Conservation (phyloP, 2,888 invertebrate genomes). For the Odontomyia ornata region DNA sequence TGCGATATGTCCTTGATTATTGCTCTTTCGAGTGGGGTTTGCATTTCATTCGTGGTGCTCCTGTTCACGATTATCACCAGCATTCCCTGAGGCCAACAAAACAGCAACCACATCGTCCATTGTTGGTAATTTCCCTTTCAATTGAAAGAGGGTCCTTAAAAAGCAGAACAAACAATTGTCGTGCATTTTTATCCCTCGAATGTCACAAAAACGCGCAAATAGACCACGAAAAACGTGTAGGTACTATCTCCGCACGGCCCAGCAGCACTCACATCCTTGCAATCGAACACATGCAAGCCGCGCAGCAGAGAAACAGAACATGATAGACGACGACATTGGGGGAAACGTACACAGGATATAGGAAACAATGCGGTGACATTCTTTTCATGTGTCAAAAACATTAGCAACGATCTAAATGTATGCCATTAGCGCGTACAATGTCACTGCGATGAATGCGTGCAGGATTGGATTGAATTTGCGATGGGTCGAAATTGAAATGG, state of each 20-base stretch:
- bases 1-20: conserved; percentile 42
- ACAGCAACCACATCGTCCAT: conserved; percentile 41
- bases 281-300: too few relatives aligned
- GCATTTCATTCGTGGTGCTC: conserved; percentile 23
- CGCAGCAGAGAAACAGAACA: conserved; percentile 12
- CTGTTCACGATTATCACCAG: conserved; percentile 41
- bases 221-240: conserved; percentile 32
- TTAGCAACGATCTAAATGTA: conserved; percentile 34
- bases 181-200: conserved; percentile 38
- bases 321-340: not conserved
- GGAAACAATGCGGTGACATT: conserved; percentile 39
- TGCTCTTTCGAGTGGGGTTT: conserved; percentile 28
- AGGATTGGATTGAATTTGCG: conserved; percentile 19
- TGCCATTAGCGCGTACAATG: conserved; percentile 43
- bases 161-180: conserved; percentile 43
- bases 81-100: conserved; percentile 35
- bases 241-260: not conserved
- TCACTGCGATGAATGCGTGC: conserved; percentile 23
- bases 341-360: conserved; percentile 19
- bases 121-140: conserved; percentile 44
- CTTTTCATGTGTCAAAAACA: conserved; percentile 43
- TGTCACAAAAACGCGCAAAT: conserved; percentile 43
- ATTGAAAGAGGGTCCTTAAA: conserved; percentile 40
- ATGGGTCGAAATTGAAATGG: conserved; percentile 27
- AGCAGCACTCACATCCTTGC: conserved; percentile 1